Evolutionary conservation across 2,113 vertebrate species (phyloP), one percentile per base, ranked within the genome.

Genomic region (Brachyhypopomus occidentalis): DNA sequence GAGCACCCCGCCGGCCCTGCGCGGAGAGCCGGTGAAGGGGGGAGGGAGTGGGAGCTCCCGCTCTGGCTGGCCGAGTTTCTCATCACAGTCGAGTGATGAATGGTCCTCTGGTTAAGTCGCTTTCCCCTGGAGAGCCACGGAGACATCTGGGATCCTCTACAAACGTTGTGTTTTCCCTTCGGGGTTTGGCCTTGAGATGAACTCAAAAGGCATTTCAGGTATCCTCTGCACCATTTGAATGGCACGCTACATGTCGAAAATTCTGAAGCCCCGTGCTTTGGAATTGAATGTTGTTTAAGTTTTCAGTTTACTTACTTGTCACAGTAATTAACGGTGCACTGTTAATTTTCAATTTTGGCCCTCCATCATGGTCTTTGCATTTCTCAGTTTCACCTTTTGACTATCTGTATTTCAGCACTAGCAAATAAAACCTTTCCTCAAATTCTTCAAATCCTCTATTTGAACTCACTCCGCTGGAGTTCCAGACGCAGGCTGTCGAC

Each of bases 1-100:
- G 11, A 58, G 27, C 66, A 30, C 17, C n/a, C 34, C 55, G 20
- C 7, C 5, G 2, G 58, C 5, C 8, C 19, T 20, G 11, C 23
- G 76, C 25, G 23, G 45, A 45, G 9, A 11, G 41, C 30, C 30
- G 38, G 41, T 8, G 41, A 45, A 8, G 41, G 41, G 17, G 17
- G 7, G 58, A 45, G 20, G n/a, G 60, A 69, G 67, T 16, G 14
- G 1, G 38, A 60, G 19, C 58, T 67, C 74, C 45, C 14, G 27
- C n/a, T 30, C 63, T 66, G 25, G 27, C 63, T n/a, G 34, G n/a
- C 34, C 22, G 52, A 75, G 79, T 52, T 69, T 58, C 72, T 81
- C 79, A 81, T 81, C 72, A 75, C 62, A 60, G 30, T 17, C 34
- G 7, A 63, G 72, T 75, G 63, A 75, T 58, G 23, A 60, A 60